Base-by-base conservation (phyloP, 2,888 invertebrate species). In the Erebia epiphron region DNA sequence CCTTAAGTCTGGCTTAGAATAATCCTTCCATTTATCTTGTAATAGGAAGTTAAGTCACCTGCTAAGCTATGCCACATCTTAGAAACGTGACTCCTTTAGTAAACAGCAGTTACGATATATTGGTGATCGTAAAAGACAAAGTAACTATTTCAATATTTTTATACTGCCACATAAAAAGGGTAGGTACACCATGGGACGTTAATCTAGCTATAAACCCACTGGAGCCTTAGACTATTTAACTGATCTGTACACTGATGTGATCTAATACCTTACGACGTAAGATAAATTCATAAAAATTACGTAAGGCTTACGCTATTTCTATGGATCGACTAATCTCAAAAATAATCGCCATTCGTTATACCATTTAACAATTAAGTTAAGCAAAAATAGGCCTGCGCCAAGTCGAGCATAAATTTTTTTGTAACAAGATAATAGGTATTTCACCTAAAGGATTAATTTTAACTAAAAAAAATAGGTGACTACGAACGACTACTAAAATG, bases 81-180 rank as follows among this genome's bases (percentile, higher is more conserved):
- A 21, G 18, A 62, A 62, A 46, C 58, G 16, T 21, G 58, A 58
- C 62, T 62, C 14, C 16, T 1, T 58, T 14, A 14, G 21, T 21
- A 62, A 49, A 58, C 49, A 58, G 16, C n/a, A 49, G 46, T 67
- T 52, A 52, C n/a, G 58, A 54, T 67, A 58, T 67, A 72, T 72
- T 72, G 43, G 57, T 26, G 57, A 52, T 72, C 72, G 52, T 72
- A 69, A 69, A 72, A 65, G 54, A 72, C 69, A 72, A 66, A 69
- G 71, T 66, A 71, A 71, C 68, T 68, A 61, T 64, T 68, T 64
- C 64, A 56, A 68, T 68, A 68, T 60, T 68, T 62, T 62, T 62
- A 62, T 62, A 62, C 43, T 46, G 8, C 13, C 62, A 49, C 62
- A 62, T 62, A 62, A 62, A 62, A 62, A 21, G 21, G 21, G 18